These are phyloP conservation scores for Peromyscus polionotus DNA, from an alignment of 2,113 vertebrate species.

Conservation along the genomic window DNA sequence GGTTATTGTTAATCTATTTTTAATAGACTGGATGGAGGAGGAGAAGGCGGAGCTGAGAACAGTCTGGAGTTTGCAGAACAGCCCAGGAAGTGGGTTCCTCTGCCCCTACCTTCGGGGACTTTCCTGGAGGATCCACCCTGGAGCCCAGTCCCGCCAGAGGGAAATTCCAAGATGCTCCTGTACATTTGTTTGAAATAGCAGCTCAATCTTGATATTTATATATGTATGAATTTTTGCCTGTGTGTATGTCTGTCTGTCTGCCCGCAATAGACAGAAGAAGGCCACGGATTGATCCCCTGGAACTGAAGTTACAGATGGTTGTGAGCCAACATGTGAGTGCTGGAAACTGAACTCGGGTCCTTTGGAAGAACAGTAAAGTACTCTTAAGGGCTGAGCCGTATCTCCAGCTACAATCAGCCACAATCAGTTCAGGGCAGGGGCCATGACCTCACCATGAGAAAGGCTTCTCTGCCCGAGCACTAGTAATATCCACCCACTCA, in stretches of 20 bases:
- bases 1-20: background rate
- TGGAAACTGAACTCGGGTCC: background rate
- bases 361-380: background rate
- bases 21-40: background rate
- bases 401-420: background rate
- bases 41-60: background rate
- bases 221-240: background rate
- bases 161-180: background rate
- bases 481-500: background rate
- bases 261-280: background rate
- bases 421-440: fast-evolving
- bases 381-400: background rate
- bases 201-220: background rate
- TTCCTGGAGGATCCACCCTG: background rate
- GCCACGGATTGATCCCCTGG: background rate
- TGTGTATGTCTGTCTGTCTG: too few species aligned
- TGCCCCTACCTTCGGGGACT: background rate
- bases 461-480: background rate
- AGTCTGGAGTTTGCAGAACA: background rate
- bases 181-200: background rate
- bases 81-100: background rate
- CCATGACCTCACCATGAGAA: background rate
- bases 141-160: background rate
- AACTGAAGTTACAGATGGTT: background rate
- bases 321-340: background rate